phyloP scores from a whole-genome alignment of 2,797 vertebrate genomes.

The Varecia variegata region DNA sequence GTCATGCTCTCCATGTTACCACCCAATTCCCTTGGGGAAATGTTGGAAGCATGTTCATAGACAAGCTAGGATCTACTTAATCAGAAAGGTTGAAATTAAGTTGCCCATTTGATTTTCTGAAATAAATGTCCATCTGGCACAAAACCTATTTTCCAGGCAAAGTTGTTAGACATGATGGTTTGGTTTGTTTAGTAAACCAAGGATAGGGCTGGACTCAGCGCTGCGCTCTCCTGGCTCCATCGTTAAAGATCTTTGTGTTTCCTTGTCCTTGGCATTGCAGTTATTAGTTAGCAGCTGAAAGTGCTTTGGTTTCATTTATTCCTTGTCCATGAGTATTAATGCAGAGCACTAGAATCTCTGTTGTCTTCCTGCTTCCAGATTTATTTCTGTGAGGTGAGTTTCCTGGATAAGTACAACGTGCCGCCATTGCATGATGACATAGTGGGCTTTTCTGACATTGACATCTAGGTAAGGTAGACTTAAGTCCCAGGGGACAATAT shows the following conservation, averaged over 20 bases:
- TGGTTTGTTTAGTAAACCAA: constrained; percentile 58
- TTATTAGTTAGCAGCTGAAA: constrained; percentile 33
- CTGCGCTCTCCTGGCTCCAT: neutral
- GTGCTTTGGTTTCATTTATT: constrained; percentile 17
- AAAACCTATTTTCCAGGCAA: constrained; percentile 57
- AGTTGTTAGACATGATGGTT: constrained; percentile 54
- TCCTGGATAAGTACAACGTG: neutral
- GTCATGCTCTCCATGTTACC: constrained; percentile 88
- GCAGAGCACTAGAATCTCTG: neutral
- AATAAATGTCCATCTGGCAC: constrained; percentile 73
- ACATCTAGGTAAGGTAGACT: neutral
- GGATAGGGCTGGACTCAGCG: neutral
- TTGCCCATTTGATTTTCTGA: constrained; percentile 80
- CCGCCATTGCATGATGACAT: neutral
- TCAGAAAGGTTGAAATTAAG: constrained; percentile 82
- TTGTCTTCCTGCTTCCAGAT: constrained; percentile 1
- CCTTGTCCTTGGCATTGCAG: neutral
- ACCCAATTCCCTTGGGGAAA: constrained; percentile 85
- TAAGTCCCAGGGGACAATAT: neutral
- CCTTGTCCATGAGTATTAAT: constrained; percentile 11
- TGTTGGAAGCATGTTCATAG: constrained; percentile 77
- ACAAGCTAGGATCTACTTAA: constrained; percentile 77
- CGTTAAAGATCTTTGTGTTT: neutral
- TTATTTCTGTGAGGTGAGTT: neutral
- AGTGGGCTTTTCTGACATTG: neutral